A percentile compares a stretch with the other conserved stretches of the same genome.
Evolutionary conservation across 2,888 invertebrate genomes (phyloP).

Genomic region (Cactoblastis cactorum): DNA sequence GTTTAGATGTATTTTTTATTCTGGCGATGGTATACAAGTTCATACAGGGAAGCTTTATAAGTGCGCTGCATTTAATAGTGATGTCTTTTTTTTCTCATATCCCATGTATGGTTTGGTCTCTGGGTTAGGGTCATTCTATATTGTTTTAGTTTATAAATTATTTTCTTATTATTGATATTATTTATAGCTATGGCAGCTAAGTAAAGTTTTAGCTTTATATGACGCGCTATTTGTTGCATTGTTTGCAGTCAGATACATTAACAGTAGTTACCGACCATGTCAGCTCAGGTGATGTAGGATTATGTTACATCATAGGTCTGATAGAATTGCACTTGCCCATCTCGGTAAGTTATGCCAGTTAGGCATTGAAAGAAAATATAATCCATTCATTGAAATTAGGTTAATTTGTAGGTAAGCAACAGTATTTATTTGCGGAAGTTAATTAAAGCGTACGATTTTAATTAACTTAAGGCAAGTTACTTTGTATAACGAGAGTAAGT

Average conservation of each 20-base stretch:
- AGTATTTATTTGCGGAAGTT: too few relatives aligned
- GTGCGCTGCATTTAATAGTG: slow-evolving; percentile 27
- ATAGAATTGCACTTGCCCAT: slow-evolving; percentile 15
- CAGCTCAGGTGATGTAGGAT: slow-evolving; percentile 48
- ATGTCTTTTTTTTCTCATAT: too few relatives aligned
- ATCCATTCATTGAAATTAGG: too few relatives aligned
- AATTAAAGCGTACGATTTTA: too few relatives aligned
- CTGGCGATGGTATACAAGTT: slow-evolving; percentile 1
- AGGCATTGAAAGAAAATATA: not conserved
- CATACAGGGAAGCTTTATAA: not conserved
- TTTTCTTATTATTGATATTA: too few relatives aligned
- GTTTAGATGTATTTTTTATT: slow-evolving; percentile 16
- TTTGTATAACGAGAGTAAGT: too few relatives aligned
- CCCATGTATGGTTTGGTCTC: too few relatives aligned
- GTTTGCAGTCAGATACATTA: slow-evolving; percentile 41
- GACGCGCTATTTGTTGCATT: slow-evolving; percentile 32
- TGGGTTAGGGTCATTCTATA: too few relatives aligned
- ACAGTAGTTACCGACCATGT: slow-evolving; percentile 34
- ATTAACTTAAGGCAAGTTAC: too few relatives aligned
- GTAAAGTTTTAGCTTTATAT: slow-evolving; percentile 2
- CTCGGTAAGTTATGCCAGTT: slow-evolving; percentile 5
- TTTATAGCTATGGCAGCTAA: too few relatives aligned
- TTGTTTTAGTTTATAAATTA: too few relatives aligned
- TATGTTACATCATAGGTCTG: slow-evolving; percentile 39
- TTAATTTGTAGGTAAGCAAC: too few relatives aligned